phyloP scores from a whole-genome alignment of 2,797 vertebrate species.

The Cirrhinus mrigala region DNA sequence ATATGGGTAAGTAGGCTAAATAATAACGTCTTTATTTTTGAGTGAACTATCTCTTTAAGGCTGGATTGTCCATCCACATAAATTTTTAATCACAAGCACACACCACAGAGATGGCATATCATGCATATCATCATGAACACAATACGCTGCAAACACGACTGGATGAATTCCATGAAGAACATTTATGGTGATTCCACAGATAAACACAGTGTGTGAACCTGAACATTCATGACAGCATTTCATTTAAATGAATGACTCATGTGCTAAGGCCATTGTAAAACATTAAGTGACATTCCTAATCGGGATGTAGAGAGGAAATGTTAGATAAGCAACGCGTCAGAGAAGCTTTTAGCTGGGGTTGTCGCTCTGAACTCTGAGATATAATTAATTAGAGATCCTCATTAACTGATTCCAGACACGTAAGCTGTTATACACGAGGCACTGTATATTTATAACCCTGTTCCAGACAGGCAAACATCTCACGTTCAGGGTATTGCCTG shows the following conservation, averaged over 20 bases:
- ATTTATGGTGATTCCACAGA: not conserved
- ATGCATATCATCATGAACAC: slow-evolving; percentile 52
- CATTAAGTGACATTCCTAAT: slow-evolving; percentile 18
- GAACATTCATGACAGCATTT: slow-evolving; percentile 2
- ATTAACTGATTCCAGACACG: slow-evolving; percentile 6
- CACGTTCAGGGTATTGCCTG: slow-evolving; percentile 24
- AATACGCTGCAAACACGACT: slow-evolving; percentile 1
- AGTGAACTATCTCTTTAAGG: slow-evolving; percentile 12
- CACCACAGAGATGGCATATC: slow-evolving; percentile 22
- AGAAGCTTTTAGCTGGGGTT: slow-evolving; percentile 21
- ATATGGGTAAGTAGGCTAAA: not conserved
- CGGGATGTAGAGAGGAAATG: slow-evolving; percentile 12
- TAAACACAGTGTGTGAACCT: not conserved
- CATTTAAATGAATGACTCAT: not conserved
- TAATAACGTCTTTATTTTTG: not conserved
- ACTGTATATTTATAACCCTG: slow-evolving; percentile 45
- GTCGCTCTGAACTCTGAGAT: slow-evolving; percentile 2
- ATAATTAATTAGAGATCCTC: slow-evolving; percentile 23
- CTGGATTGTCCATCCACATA: not conserved
- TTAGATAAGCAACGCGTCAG: not conserved
- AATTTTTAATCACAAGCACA: slow-evolving; percentile 33
- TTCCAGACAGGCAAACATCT: slow-evolving; percentile 44
- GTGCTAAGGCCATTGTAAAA: slow-evolving; percentile 39
- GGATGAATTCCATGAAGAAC: not conserved
- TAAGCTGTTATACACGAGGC: slow-evolving; percentile 25